Conservation (phyloP, 2,888 invertebrate species). For the Euplagia quadripunctaria region DNA sequence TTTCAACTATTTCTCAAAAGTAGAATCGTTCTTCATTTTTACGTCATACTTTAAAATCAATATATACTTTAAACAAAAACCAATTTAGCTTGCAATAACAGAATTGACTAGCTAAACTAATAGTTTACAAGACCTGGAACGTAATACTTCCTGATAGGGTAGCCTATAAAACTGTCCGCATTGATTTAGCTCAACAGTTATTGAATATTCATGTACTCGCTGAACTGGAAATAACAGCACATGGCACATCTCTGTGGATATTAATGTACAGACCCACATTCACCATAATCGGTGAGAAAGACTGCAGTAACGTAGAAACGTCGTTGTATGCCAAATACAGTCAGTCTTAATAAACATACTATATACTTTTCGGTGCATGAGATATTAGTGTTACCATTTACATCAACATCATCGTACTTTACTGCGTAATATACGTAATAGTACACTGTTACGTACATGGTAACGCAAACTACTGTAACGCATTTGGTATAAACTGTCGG, state of each 20-base stretch:
- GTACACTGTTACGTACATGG: no score
- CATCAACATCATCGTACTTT: no score
- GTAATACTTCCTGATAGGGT: conserved; percentile 4
- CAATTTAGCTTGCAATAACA: neutral
- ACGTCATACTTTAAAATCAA: neutral
- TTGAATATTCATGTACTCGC: conserved; percentile 16
- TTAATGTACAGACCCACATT: neutral
- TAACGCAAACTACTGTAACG: no score
- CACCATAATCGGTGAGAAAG: neutral
- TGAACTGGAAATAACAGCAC: conserved; percentile 14
- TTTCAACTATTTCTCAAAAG: neutral
- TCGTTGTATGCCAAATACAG: no score
- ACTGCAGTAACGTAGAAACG: neutral
- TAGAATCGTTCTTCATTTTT: neutral
- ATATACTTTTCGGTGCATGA: no score
- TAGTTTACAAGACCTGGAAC: neutral
- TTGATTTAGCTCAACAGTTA: conserved; percentile 19
- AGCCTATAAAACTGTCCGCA: conserved; percentile 8
- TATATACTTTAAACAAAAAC: neutral
- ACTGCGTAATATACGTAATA: no score
- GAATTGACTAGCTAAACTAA: neutral
- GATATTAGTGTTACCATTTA: no score
- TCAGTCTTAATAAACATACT: no score
- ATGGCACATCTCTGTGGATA: neutral
- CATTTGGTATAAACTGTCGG: no score